phyloP scores from a whole-genome alignment of 2,888 invertebrate species.

The Notodonta dromedarius region DNA sequence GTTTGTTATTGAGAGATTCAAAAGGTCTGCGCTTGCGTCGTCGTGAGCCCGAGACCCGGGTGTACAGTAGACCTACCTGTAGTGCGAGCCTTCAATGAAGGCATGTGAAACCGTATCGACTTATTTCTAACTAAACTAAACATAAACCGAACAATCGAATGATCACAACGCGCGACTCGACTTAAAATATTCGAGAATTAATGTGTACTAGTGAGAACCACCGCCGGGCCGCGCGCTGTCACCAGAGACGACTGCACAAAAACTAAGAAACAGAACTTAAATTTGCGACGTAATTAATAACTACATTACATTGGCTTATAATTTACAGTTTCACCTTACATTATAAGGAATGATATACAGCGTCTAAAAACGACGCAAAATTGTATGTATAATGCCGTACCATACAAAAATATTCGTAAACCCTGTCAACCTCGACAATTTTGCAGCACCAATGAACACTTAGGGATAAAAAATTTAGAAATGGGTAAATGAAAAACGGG shows the following conservation, averaged over 20 bases:
- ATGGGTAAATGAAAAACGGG: conserved; percentile 32
- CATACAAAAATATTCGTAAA: conserved; percentile 65
- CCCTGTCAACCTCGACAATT: conserved; percentile 69
- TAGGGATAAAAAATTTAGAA: conserved; percentile 52
- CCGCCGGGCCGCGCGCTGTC: conserved; percentile 16
- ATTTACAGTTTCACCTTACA: conserved; percentile 64
- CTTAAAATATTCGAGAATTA: conserved; percentile 1
- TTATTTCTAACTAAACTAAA: conserved; percentile 50
- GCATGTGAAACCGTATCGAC: conserved; percentile 45
- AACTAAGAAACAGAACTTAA: conserved; percentile 49
- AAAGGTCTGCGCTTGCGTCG: conserved; percentile 30
- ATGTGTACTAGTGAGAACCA: neutral
- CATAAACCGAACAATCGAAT: conserved; percentile 30
- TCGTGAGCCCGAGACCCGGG: conserved; percentile 51
- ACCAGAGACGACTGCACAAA: conserved; percentile 16
- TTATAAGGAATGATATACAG: conserved; percentile 67
- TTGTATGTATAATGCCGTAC: conserved; percentile 46
- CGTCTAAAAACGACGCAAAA: conserved; percentile 51
- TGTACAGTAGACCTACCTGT: conserved; percentile 35
- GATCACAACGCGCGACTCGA: conserved; percentile 24
- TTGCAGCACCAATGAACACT: conserved; percentile 77
- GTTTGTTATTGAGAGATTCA: conserved; percentile 35
- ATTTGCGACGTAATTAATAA: conserved; percentile 55
- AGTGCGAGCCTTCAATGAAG: conserved; percentile 26
- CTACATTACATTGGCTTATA: conserved; percentile 63